phyloP scores from a whole-genome alignment of 2,797 vertebrate genomes.

The Brachyalestes nurse region DNA sequence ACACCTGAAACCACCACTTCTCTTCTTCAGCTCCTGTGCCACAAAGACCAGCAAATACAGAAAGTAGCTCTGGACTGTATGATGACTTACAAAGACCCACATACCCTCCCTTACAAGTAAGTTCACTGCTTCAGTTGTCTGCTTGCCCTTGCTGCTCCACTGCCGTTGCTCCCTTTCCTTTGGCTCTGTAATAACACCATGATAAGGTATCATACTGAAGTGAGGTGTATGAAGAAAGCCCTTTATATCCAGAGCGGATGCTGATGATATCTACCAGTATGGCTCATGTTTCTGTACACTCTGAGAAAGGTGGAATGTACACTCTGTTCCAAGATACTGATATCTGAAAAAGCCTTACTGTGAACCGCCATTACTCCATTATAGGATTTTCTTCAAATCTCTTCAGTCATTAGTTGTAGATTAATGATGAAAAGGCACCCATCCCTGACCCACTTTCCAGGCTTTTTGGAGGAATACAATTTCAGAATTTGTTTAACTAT shows the following conservation, averaged over 20 bases:
- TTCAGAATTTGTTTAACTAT: not conserved
- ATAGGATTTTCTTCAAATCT: slow-evolving; percentile 47
- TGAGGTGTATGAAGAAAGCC: slow-evolving; percentile 32
- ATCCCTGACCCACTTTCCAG: not conserved
- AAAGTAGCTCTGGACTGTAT: slow-evolving; percentile 89
- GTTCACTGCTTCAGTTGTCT: slow-evolving; percentile 39
- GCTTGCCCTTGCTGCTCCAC: not conserved
- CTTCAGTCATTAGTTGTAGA: slow-evolving; percentile 14
- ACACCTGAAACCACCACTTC: not conserved
- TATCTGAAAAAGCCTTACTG: slow-evolving; percentile 24
- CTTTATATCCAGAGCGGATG: slow-evolving; percentile 43
- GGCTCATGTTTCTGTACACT: slow-evolving; percentile 39
- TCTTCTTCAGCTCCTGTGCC: slow-evolving; percentile 85
- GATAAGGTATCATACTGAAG: slow-evolving; percentile 11
- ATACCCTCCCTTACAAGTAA: slow-evolving; percentile 92
- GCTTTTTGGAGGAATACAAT: not conserved
- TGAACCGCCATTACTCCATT: slow-evolving; percentile 27
- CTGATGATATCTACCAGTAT: slow-evolving; percentile 49
- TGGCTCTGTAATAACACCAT: slow-evolving; percentile 18
- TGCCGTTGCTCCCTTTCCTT: not conserved
- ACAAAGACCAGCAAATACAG: slow-evolving; percentile 94
- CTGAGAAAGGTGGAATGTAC: slow-evolving; percentile 40
- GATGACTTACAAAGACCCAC: slow-evolving; percentile 90
- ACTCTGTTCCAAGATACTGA: slow-evolving; percentile 22
- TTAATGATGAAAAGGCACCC: slow-evolving; percentile 6